Conservation (phyloP, 2,113 vertebrate genomes). For the Lontra canadensis region DNA sequence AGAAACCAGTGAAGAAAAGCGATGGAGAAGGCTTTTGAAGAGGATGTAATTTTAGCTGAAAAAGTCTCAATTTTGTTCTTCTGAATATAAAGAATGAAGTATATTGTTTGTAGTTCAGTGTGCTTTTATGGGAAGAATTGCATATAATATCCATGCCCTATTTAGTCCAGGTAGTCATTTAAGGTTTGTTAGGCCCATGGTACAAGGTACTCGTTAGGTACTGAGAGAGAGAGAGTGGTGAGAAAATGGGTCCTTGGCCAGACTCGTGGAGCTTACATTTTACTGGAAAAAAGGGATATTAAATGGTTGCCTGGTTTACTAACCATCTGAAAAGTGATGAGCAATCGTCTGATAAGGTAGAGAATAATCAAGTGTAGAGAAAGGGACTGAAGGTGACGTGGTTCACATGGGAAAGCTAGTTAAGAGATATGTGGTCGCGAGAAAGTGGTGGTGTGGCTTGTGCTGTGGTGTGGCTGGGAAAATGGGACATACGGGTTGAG, state of each 20-base stretch:
- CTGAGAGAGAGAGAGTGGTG: neutral
- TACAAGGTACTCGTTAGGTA: neutral
- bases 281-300: neutral
- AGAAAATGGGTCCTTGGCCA: neutral
- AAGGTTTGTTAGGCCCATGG: neutral
- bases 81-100: constrained; percentile 7
- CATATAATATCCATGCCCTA: neutral
- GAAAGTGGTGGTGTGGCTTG: neutral
- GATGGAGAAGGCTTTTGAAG: neutral
- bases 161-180: neutral
- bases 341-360: neutral
- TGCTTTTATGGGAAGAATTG: neutral
- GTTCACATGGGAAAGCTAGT: neutral
- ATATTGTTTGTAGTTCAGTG: neutral
- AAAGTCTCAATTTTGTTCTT: constrained; percentile 12
- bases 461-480: neutral
- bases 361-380: neutral
- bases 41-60: neutral
- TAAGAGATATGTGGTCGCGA: neutral
- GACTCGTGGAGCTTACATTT: neutral
- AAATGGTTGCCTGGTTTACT: neutral
- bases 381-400: neutral
- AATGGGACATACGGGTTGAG: neutral
- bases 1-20: neutral
- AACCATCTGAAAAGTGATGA: neutral